Evolutionary conservation across 2,888 invertebrate genomes (phyloP).

Genomic region (Tipula unca): DNA sequence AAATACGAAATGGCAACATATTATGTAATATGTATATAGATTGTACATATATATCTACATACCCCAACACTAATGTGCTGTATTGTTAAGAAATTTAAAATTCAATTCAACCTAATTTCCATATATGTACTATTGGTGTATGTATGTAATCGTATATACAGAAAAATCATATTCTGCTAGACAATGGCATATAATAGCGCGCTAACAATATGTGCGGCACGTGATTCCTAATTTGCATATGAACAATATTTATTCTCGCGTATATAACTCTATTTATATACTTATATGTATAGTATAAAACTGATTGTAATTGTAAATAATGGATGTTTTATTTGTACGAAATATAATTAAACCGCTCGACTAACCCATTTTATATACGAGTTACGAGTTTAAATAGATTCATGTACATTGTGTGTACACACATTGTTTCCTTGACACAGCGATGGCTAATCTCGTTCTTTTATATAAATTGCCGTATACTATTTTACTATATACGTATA

Average conservation of each 20-base stretch:
- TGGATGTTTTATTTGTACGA: constrained; percentile 3
- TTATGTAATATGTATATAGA: too few relatives aligned
- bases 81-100: background rate
- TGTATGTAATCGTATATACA: background rate
- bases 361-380: background rate
- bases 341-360: background rate
- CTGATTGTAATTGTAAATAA: constrained; percentile 1
- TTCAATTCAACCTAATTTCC: background rate
- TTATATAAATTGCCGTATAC: background rate
- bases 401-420: background rate
- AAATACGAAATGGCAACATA: background rate
- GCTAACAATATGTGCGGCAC: background rate
- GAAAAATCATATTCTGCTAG: background rate
- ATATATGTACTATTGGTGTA: background rate
- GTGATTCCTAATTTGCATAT: background rate
- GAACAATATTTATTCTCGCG: background rate
- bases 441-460: background rate
- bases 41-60: too few relatives aligned
- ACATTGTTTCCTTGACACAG: background rate
- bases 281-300: background rate
- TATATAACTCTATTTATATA: background rate
- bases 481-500: too few relatives aligned
- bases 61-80: background rate
- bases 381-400: background rate
- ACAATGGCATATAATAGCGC: background rate